phyloP scores from a whole-genome alignment of 2,113 vertebrate genomes.

The Paracyprichromis sp. region DNA sequence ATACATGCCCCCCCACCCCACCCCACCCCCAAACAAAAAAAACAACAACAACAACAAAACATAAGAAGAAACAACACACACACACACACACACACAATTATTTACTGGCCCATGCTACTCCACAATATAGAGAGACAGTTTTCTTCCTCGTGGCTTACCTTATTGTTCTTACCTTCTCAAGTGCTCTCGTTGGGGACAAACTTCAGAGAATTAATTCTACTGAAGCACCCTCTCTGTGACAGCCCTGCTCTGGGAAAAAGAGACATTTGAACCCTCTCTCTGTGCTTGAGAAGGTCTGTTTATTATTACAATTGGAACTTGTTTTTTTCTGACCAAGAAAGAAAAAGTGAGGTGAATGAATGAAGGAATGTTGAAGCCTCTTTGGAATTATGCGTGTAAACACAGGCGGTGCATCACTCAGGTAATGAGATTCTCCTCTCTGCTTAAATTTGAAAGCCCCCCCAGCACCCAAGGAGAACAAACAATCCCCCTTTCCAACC shows the following conservation, averaged over 20 bases:
- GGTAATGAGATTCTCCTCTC: slow-evolving; percentile 52
- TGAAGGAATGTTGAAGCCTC: not conserved
- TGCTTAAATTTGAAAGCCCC: slow-evolving; percentile 11
- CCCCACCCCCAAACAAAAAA: not conserved
- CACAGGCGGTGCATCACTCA: slow-evolving; percentile 29
- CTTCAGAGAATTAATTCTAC: not conserved
- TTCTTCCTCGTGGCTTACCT: not conserved
- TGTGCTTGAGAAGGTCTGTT: not conserved
- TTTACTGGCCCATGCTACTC: not conserved
- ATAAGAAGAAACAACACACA: not conserved
- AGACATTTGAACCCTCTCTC: slow-evolving; percentile 8
- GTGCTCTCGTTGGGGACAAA: not conserved
- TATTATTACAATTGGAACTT: slow-evolving; percentile 3
- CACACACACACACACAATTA: not conserved
- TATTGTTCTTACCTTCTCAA: not conserved
- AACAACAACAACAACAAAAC: not conserved
- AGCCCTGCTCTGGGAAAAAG: not conserved
- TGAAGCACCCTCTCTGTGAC: not conserved
- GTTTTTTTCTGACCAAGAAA: not conserved
- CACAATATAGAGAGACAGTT: not conserved
- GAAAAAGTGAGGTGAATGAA: not conserved
- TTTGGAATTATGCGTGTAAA: slow-evolving; percentile 37
- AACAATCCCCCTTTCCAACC: not conserved
- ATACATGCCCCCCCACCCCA: not conserved
- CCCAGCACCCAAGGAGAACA: slow-evolving; percentile 27